Evolutionary conservation across 2,888 invertebrate genomes (phyloP), one percentile per base, ranked within the genome.

Genomic region (Teleogryllus oceanicus): DNA sequence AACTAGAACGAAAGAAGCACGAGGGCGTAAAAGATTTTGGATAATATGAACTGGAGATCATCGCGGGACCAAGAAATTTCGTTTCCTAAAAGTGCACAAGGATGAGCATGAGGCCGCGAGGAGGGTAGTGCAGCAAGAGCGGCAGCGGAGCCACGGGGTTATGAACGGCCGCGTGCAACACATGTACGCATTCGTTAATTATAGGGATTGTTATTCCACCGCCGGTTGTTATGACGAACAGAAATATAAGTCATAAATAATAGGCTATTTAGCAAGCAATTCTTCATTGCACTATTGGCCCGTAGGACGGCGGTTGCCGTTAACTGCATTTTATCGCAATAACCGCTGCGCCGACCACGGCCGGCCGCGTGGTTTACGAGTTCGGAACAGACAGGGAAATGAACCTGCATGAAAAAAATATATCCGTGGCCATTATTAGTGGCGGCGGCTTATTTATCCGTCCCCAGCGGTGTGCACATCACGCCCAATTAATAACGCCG

Each of bases 401-500:
- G 49, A 79, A 77, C 24, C 79, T 77, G 74, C 62, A 79, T 77
- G 24, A 77, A 79, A 79, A 76, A 79, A 62, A 77, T 75, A 79
- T 75, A 79, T 79, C 51, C 62, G 76, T 50, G 51, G 79, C 62
- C 79, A 76, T 76, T 79, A 79, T 76, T 79, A 74, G 76, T 37
- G 75, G 79, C 62, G 49, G 50, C 76, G 77, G 76, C 78, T 77
- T 80, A 81, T 81, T 81, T 81, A 81, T 80, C 75, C 79, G 77
- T 81, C 80, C 80, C 81, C 50, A 49, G 81, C 77, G 81, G 77
- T 78, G 50, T 10, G 18, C 80, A 74, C 79, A 81, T 81, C 81
- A 81, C 76, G 78, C 79, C 50, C 81, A 81, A 81, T 81, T 81
- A 81, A 81, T 81, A 81, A 80, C 79, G 75, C 50, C 81, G 81